Conservation (phyloP, 2,797 vertebrate genomes). For the Buphagus erythrorhynchus region DNA sequence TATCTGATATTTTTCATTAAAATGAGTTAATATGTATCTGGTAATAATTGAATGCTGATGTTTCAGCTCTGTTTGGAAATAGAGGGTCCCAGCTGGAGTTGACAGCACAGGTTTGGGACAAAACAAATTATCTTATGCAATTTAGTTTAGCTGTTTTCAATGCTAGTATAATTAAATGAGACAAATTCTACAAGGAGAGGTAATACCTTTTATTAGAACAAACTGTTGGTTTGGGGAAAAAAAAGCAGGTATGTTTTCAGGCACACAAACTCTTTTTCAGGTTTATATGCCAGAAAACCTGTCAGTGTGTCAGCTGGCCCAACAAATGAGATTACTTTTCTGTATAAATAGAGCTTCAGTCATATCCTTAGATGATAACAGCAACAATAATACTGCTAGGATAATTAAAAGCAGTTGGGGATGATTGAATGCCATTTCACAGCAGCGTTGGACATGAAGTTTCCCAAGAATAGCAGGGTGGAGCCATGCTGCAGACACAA, state of each 20-base stretch:
- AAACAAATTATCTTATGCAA: not conserved
- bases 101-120: not conserved
- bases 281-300: not conserved
- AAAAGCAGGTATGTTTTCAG: not conserved
- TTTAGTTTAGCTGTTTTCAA: slow-evolving; percentile 9
- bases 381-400: slow-evolving; percentile 37
- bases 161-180: slow-evolving; percentile 11
- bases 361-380: slow-evolving; percentile 35
- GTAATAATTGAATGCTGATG: not conserved
- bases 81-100: not conserved
- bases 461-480: slow-evolving; percentile 43
- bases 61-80: not conserved
- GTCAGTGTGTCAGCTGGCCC: not conserved
- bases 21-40: not conserved
- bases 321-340: not conserved
- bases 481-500: not conserved
- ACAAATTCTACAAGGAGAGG: not conserved
- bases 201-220: slow-evolving; percentile 3
- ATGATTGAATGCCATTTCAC: slow-evolving; percentile 4
- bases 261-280: not conserved
- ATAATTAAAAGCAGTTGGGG: slow-evolving; percentile 50
- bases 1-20: not conserved
- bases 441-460: not conserved
- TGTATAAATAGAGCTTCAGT: not conserved
- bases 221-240: not conserved